phyloP scores from a whole-genome alignment of 2,113 vertebrate genomes.

The Petrocephalus zakoni region DNA sequence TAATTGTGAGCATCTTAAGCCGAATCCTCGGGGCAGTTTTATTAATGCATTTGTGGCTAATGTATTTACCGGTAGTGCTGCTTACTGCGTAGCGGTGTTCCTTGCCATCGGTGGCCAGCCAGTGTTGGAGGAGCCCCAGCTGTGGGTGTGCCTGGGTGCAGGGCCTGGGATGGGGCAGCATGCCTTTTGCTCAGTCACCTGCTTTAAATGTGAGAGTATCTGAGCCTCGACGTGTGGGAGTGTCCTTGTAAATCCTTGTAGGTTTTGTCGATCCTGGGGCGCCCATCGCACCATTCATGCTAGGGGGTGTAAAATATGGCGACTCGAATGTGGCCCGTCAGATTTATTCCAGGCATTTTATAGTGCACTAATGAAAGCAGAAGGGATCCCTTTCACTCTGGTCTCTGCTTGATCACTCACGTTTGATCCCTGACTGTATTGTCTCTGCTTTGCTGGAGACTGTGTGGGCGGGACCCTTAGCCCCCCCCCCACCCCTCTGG shows the following conservation, averaged over 20 bases:
- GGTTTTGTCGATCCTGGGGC: not conserved
- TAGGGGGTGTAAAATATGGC: not conserved
- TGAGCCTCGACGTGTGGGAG: not conserved
- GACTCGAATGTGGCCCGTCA: not conserved
- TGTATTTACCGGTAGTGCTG: slow-evolving; percentile 66
- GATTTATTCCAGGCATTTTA: not conserved
- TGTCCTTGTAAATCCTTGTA: not conserved
- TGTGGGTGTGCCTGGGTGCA: not conserved
- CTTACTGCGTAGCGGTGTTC: slow-evolving; percentile 48
- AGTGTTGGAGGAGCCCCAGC: not conserved
- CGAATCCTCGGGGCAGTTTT: slow-evolving; percentile 51
- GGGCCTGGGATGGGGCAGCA: not conserved
- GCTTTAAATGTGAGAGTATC: not conserved
- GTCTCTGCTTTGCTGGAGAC: not conserved
- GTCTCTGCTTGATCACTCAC: not conserved
- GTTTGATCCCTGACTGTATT: not conserved
- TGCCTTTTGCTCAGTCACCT: not conserved
- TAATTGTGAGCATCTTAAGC: slow-evolving; percentile 57
- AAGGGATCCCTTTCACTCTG: not conserved
- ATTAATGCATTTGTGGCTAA: slow-evolving; percentile 62
- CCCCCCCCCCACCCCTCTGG: not conserved
- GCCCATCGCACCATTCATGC: not conserved
- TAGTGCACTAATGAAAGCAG: not conserved
- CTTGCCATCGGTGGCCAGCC: not conserved
- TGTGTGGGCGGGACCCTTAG: not conserved